Evolutionary conservation across 2,888 invertebrate genomes (phyloP).

Genomic region (Heliothis peltigera): DNA sequence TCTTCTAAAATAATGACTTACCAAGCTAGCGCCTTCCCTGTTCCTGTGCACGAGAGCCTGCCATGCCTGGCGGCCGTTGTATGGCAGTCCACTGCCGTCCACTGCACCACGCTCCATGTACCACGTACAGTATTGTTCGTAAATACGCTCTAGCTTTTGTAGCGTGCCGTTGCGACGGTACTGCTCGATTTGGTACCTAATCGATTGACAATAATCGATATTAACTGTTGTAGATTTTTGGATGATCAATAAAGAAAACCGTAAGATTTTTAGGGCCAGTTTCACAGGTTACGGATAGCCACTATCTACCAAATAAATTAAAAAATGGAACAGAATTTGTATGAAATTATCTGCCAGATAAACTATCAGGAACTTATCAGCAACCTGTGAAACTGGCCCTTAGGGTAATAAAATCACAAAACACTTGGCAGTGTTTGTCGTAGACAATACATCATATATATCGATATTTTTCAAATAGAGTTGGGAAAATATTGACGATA

Average conservation of each 20-base stretch:
- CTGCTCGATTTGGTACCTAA: conserved; percentile 91
- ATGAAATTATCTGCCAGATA: too few species aligned
- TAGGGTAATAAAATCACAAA: too few species aligned
- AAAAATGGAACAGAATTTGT: too few species aligned
- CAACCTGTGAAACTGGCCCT: too few species aligned
- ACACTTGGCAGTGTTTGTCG: too few species aligned
- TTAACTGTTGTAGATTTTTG: too few species aligned
- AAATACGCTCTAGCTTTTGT: conserved; percentile 91
- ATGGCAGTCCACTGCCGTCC: conserved; percentile 70
- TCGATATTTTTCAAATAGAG: neutral
- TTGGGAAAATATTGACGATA: neutral
- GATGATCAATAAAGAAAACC: too few species aligned
- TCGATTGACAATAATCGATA: neutral
- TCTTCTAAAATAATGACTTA: conserved; percentile 43
- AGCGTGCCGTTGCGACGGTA: conserved; percentile 91
- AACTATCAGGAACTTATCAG: too few species aligned
- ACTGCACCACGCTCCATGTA: conserved; percentile 85
- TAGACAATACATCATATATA: too few species aligned
- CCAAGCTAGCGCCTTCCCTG: conserved; percentile 87
- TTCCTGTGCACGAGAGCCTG: conserved; percentile 90
- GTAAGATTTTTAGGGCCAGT: too few species aligned
- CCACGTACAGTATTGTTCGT: conserved; percentile 91
- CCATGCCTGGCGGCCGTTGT: conserved; percentile 93
- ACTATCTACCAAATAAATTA: too few species aligned
- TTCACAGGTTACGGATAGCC: too few species aligned